phyloP scores from a whole-genome alignment of 2,113 vertebrate species.

The Cebus imitator region DNA sequence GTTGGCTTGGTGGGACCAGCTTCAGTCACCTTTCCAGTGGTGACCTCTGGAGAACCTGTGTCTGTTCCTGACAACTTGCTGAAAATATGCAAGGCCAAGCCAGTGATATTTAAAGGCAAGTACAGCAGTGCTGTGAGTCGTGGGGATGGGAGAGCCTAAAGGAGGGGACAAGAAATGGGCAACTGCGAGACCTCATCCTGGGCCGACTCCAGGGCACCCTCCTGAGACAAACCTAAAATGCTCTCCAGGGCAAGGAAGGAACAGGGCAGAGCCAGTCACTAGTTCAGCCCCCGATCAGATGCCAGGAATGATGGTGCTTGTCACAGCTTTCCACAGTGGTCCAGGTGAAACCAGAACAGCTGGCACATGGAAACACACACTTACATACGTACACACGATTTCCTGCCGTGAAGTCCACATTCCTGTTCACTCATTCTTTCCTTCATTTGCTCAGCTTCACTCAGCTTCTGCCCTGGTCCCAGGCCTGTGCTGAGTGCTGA shows the following conservation, averaged over 20 bases:
- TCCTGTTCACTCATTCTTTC: background rate
- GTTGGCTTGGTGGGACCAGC: constrained; percentile 79
- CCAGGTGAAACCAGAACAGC: fast-evolving
- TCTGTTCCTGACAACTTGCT: constrained; percentile 94
- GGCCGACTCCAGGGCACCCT: background rate
- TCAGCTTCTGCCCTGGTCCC: fast-evolving
- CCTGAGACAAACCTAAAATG: background rate
- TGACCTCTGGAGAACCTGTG: constrained; percentile 88
- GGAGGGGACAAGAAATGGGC: fast-evolving
- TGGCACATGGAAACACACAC: too few relatives aligned
- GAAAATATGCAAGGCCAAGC: constrained; percentile 93
- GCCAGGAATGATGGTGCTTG: background rate
- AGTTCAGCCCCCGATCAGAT: background rate
- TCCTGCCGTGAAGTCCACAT: fast-evolving
- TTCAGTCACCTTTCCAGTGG: constrained; percentile 76
- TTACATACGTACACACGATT: too few relatives aligned
- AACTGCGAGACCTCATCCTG: fast-evolving
- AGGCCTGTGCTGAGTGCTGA: fast-evolving
- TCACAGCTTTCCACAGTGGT: fast-evolving
- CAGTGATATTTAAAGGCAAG: constrained; percentile 97
- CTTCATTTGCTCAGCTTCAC: fast-evolving
- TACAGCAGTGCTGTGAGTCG: fast-evolving
- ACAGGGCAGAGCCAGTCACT: fast-evolving
- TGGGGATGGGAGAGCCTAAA: fast-evolving
- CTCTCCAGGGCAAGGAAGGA: background rate